phyloP scores from a whole-genome alignment of 2,113 vertebrate species.

The Lophotis ruficrista region DNA sequence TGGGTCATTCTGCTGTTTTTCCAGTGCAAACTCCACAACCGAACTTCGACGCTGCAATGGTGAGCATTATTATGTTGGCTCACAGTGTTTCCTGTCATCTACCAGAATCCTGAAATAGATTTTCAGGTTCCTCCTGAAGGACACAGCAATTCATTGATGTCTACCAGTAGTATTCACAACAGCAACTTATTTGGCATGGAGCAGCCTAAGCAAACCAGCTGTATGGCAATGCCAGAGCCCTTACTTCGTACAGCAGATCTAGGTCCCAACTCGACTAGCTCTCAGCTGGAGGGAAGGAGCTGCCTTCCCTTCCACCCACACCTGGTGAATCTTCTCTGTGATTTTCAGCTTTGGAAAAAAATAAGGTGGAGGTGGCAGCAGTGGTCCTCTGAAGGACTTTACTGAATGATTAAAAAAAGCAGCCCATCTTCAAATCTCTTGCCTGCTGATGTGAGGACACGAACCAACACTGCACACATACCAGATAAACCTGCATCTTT shows the following conservation, averaged over 20 bases:
- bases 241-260: not conserved
- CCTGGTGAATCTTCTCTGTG: not conserved
- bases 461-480: not conserved
- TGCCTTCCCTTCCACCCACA: not conserved
- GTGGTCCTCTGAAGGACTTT: not conserved
- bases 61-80: not conserved
- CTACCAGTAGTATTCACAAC: not conserved
- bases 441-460: not conserved
- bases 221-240: not conserved
- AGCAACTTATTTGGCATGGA: not conserved
- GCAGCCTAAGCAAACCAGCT: not conserved
- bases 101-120: not conserved
- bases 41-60: accelerated
- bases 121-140: not conserved
- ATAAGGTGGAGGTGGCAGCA: not conserved
- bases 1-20: not conserved
- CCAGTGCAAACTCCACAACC: not conserved
- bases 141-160: not conserved
- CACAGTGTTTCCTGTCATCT: not conserved
- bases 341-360: not conserved
- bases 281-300: not conserved
- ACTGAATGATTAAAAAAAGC: not conserved
- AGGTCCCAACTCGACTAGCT: not conserved
- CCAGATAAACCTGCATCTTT: not conserved
- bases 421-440: not conserved